phyloP scores from a whole-genome alignment of 2,113 vertebrate species.

The Petroica traversi region DNA sequence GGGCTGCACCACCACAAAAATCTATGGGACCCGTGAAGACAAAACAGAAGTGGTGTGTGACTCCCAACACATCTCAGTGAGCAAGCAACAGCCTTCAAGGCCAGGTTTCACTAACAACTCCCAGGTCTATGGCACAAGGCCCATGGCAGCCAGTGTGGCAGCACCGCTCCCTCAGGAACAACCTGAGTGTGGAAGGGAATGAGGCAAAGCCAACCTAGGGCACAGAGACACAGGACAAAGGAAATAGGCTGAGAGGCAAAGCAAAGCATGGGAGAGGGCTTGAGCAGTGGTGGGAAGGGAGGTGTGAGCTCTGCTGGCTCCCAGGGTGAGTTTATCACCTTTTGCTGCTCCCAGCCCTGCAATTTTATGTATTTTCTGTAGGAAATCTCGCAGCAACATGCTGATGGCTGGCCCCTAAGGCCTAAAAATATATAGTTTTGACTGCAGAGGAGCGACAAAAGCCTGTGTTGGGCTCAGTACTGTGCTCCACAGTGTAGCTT shows the following conservation, averaged over 20 bases:
- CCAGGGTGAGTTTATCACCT: not conserved
- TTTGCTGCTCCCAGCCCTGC: not conserved
- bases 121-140: not conserved
- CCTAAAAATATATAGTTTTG: not conserved
- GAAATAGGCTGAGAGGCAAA: not conserved
- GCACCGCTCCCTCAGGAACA: not conserved
- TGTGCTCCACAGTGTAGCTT: not conserved
- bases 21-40: not conserved
- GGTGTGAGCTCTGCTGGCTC: not conserved
- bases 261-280: not conserved
- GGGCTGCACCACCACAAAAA: not conserved
- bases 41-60: not conserved
- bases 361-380: not conserved
- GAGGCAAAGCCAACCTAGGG: not conserved
- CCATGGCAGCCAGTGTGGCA: rapidly evolving
- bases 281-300: not conserved
- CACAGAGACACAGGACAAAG: not conserved
- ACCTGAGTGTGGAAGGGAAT: not conserved
- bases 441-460: not conserved
- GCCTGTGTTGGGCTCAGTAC: not conserved
- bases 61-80: rapidly evolving
- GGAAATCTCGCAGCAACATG: not conserved
- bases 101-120: not conserved
- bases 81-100: not conserved
- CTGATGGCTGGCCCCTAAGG: not conserved